Base-by-base conservation (phyloP, 2,113 vertebrate genomes). In the Cochlearius cochlearius region DNA sequence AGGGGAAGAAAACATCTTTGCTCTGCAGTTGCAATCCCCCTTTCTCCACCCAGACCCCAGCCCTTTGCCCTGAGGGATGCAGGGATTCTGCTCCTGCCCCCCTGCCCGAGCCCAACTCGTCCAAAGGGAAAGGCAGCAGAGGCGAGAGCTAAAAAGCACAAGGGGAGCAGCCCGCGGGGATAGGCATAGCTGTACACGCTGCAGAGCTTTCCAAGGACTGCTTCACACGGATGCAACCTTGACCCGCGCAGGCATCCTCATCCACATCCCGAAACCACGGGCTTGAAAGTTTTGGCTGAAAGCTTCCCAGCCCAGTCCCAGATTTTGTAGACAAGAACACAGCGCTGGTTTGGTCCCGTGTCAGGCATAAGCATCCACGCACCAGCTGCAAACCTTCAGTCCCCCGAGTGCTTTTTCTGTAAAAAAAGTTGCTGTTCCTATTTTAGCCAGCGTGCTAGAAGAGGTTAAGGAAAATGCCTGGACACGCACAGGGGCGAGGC, bases 111-210 rank as follows among this genome's bases (percentile, higher is more conserved):
- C n/a, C 38, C 67, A 47, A 0, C 49, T 14, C 11, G 45, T 10
- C 52, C 4, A 16, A 19, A 39, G 12, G n/a, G 17, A 32, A 36
- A 38, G 19, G 39, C 11, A 41, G 39, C 8, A 25, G n/a, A 27
- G 17, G 8, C 6, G 12, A 22, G 32, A 74, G 47, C 29, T 30
- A 39, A 6, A 34, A 74, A 30, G 11, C 39, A 25, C 4, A 1
- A 9, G 39, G 26, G 29, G 15, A 60, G 43, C 11, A 26, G 36
- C 53, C 38, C 55, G 5, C 7, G 2, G 3, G 64, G 62, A 7
- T 3, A 38, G 38, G 64, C 34, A 60, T 0, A 4, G 55, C 73
- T 53, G 36, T 0, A 6, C 43, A 6, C 12, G 3, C 17, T 1
- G 17, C 1, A 15, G 66, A 4, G 39, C 30, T 52, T 43, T 38